These are phyloP conservation scores for Pimephales promelas DNA, from an alignment of 2,113 vertebrate genomes.

Conservation along the genomic window DNA sequence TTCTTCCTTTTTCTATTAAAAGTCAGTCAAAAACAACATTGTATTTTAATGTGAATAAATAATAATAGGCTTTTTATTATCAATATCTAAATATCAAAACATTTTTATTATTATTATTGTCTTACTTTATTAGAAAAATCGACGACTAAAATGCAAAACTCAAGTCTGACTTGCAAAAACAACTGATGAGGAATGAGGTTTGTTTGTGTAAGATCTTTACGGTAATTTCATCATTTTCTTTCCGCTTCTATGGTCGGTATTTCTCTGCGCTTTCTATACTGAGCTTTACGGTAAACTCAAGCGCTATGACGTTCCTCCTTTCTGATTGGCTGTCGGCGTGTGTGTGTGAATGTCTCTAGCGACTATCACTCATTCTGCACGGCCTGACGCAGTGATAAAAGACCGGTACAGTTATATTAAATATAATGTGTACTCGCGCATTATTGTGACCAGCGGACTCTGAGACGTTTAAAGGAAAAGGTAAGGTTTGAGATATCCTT, in stretches of 20 bases:
- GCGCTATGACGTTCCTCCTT: background rate
- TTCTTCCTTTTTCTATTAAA: background rate
- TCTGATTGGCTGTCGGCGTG: background rate
- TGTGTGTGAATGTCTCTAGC: background rate
- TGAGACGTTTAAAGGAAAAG: constrained; percentile 4
- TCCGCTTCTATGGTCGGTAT: background rate
- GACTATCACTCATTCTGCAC: background rate
- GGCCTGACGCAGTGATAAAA: background rate
- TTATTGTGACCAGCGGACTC: constrained; percentile 15
- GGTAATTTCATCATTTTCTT: background rate
- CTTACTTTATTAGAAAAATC: background rate
- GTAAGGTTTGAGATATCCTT: background rate
- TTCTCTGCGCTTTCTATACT: background rate
- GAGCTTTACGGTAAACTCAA: background rate
- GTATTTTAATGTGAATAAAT: too few relatives aligned
- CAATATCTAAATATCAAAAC: too few relatives aligned
- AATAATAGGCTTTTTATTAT: too few relatives aligned
- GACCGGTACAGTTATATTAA: background rate
- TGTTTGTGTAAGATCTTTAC: background rate
- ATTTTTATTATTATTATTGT: background rate
- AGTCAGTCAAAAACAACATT: background rate
- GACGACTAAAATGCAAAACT: background rate
- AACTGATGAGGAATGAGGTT: background rate
- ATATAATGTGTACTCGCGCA: background rate
- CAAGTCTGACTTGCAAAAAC: background rate